Percentiles rank a stretch among this genome's conserved stretches.
These are phyloP conservation scores for Pammene aurita DNA, from an alignment of 2,888 invertebrate species.

Conservation along the genomic window DNA sequence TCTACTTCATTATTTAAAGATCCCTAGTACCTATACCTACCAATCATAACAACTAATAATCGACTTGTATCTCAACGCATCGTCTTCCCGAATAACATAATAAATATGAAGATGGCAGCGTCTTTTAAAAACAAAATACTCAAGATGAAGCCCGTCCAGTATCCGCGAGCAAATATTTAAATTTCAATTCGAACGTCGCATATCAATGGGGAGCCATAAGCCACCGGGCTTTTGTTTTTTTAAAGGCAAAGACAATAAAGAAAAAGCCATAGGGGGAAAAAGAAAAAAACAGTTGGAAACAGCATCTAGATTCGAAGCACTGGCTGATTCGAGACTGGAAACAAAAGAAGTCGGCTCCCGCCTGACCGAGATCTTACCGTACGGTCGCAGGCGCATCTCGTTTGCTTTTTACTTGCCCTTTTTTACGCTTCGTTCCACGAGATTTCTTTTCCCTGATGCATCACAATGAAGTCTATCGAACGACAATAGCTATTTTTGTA, in stretches of 20 bases:
- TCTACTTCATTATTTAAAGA: background rate
- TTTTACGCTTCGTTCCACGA: conserved; percentile 72
- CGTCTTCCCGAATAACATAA: conserved; percentile 63
- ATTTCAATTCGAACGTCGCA: conserved; percentile 83
- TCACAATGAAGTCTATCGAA: conserved; percentile 79
- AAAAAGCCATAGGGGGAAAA: conserved; percentile 74
- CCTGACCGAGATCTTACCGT: conserved; percentile 82
- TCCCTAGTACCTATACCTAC: background rate
- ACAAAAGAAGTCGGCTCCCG: conserved; percentile 81
- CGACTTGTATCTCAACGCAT: conserved; percentile 40
- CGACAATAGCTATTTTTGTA: conserved; percentile 74
- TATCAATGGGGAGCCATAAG: conserved; percentile 84
- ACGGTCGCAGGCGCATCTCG: conserved; percentile 72
- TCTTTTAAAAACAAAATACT: conserved; percentile 72
- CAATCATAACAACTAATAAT: conserved; percentile 34
- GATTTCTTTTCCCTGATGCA: conserved; percentile 80
- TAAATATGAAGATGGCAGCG: conserved; percentile 78
- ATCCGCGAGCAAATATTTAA: conserved; percentile 81
- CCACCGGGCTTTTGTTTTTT: conserved; percentile 78
- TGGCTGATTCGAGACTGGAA: conserved; percentile 81
- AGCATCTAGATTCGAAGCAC: conserved; percentile 82
- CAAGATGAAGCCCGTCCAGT: conserved; percentile 75
- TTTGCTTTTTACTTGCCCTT: conserved; percentile 64
- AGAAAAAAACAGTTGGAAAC: conserved; percentile 71
- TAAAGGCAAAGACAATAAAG: conserved; percentile 79